These are phyloP conservation scores for Limnephilus marmoratus DNA, from an alignment of 2,888 invertebrate species.

Conservation along the genomic window DNA sequence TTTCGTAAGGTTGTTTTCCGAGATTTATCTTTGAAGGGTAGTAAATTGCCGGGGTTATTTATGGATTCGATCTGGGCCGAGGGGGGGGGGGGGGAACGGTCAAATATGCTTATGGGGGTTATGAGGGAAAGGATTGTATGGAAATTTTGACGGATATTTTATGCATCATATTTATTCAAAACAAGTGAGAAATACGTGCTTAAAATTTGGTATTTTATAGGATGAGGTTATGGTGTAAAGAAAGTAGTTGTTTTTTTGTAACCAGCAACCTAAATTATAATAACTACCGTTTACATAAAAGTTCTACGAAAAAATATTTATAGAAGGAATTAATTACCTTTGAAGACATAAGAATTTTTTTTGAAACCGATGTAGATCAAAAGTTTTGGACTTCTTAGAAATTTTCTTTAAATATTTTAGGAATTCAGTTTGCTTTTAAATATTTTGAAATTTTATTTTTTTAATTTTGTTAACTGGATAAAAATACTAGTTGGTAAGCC, in stretches of 20 bases:
- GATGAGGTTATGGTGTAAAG: neutral
- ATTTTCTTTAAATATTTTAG: too few relatives aligned
- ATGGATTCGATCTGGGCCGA: conserved; percentile 39
- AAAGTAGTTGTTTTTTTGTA: neutral
- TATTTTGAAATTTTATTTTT: too few relatives aligned
- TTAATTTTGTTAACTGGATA: too few relatives aligned
- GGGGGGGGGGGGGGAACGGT: neutral
- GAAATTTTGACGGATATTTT: neutral
- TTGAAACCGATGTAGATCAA: too few relatives aligned
- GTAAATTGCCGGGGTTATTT: conserved; percentile 40
- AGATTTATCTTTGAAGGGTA: conserved; percentile 49
- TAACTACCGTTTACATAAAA: neutral
- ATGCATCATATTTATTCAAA: conserved; percentile 2
- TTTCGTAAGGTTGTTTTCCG: conserved; percentile 12
- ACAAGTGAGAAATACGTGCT: neutral
- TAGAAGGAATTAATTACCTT: too few relatives aligned
- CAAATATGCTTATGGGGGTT: conserved; percentile 2
- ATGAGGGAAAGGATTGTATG: neutral
- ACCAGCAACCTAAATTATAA: neutral
- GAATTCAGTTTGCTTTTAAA: too few relatives aligned
- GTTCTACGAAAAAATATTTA: too few relatives aligned
- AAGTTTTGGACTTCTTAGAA: too few relatives aligned
- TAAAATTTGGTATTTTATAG: neutral
- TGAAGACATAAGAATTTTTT: too few relatives aligned
- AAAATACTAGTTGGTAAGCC: too few relatives aligned